Percentiles rank a stretch among this genome's conserved stretches.
Conservation (phyloP, 2,888 invertebrate species). For the Eutolmus rufibarbis region DNA sequence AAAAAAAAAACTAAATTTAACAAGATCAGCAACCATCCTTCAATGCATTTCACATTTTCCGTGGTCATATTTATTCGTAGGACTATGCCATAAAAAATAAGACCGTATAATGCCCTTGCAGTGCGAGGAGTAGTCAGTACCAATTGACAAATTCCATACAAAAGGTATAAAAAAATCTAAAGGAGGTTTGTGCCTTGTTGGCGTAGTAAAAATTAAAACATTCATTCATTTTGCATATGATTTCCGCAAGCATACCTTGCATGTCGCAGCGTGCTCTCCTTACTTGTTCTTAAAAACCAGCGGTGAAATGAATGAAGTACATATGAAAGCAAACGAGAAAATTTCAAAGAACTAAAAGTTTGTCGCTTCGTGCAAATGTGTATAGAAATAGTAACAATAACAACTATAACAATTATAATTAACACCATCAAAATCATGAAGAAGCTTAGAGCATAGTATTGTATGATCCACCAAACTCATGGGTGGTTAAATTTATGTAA, state of each 20-base stretch:
- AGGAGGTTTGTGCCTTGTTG: neutral
- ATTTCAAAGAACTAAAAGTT: neutral
- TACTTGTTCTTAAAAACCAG: neutral
- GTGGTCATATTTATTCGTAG: neutral
- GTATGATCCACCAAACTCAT: neutral
- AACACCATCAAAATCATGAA: neutral
- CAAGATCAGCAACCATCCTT: neutral
- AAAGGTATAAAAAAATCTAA: neutral
- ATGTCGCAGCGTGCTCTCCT: neutral
- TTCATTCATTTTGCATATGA: neutral
- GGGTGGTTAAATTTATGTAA: neutral
- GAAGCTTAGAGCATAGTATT: neutral
- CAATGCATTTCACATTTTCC: neutral
- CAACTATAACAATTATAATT: neutral
- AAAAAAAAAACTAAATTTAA: neutral
- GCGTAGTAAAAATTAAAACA: neutral
- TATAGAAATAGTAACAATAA: neutral
- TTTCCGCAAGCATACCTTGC: neutral
- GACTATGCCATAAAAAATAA: neutral
- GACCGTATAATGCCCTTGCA: neutral
- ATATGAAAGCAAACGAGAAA: neutral
- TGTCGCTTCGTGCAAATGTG: neutral
- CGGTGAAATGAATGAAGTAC: neutral
- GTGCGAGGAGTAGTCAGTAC: neutral
- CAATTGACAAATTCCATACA: conserved; percentile 2